These are phyloP conservation scores for Alethe diademata DNA, from an alignment of 2,113 vertebrate species.

Conservation along the genomic window DNA sequence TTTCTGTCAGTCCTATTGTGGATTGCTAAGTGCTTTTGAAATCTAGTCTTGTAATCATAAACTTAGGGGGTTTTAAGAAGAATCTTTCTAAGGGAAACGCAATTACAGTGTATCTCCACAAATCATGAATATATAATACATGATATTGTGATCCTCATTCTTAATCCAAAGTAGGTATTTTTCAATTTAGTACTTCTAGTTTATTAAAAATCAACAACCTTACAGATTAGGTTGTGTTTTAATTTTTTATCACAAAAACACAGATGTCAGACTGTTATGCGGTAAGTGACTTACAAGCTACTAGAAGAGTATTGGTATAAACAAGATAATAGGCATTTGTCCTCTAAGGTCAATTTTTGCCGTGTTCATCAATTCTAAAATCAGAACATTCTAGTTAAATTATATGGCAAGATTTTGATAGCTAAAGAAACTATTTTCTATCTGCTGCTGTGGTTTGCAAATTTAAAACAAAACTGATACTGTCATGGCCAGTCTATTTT, in stretches of 20 bases:
- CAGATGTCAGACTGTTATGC: background rate
- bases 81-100: background rate
- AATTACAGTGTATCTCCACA: background rate
- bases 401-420: background rate
- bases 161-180: background rate
- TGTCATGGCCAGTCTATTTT: background rate
- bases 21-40: background rate
- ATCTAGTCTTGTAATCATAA: background rate
- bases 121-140: background rate
- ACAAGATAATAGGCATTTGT: constrained; percentile 21
- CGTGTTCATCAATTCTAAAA: constrained; percentile 12
- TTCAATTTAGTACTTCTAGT: background rate
- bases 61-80: background rate
- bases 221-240: background rate
- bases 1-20: background rate
- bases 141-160: background rate
- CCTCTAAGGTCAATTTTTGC: background rate
- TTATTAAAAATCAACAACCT: background rate
- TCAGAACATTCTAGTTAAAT: background rate
- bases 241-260: constrained; percentile 4
- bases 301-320: background rate
- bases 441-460: background rate
- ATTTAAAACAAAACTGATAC: background rate
- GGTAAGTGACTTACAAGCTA: constrained; percentile 41
- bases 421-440: background rate